Evolutionary conservation across 2,113 vertebrate genomes (phyloP).

Genomic region (Vulpes ferrilata): DNA sequence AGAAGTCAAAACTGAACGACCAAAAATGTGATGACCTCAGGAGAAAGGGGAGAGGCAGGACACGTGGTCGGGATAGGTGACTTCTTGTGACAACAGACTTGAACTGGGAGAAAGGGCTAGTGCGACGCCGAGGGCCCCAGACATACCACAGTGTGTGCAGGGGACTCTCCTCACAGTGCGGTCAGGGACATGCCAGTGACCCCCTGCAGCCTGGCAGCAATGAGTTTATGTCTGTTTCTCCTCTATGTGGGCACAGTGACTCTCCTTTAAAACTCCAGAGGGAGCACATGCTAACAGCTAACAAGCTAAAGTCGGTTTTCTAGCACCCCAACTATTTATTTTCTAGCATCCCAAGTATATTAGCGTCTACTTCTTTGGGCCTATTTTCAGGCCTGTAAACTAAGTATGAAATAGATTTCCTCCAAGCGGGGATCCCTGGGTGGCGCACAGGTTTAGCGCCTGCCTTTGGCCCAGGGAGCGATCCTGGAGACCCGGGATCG

Average conservation of each 20-base stretch:
- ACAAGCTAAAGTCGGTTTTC: neutral
- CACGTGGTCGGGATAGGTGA: fast-evolving
- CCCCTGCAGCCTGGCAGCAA: neutral
- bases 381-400: neutral
- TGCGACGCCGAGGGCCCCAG: neutral
- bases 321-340: neutral
- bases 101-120: fast-evolving
- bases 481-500: no score
- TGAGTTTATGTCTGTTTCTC: fast-evolving
- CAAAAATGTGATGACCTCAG: fast-evolving
- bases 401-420: neutral
- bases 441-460: no score
- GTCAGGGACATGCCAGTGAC: neutral
- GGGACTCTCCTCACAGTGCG: fast-evolving
- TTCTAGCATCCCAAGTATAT: no score
- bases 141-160: fast-evolving
- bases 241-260: fast-evolving
- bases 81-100: fast-evolving
- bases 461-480: no score
- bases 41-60: fast-evolving
- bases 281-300: neutral
- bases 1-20: neutral
- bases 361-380: neutral
- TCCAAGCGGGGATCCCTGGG: no score
- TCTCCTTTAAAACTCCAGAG: neutral